Conservation (phyloP, 2,113 vertebrate genomes). For the Eulemur rufifrons region DNA sequence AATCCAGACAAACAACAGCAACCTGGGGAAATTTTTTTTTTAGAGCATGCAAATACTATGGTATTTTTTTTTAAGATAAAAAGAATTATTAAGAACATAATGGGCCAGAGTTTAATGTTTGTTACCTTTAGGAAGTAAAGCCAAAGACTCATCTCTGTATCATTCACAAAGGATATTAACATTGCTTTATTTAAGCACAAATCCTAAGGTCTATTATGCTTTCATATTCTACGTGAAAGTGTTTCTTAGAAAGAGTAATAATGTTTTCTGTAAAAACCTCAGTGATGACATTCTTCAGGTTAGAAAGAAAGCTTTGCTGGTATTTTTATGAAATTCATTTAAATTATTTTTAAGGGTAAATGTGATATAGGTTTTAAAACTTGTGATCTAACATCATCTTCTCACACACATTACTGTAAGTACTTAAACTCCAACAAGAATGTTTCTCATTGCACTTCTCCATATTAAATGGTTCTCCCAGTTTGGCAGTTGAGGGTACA, state of each 20-base stretch:
- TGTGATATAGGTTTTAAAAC: not conserved
- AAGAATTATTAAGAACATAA: not conserved
- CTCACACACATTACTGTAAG: constrained; percentile 15
- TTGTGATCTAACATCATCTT: not conserved
- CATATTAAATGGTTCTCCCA: constrained; percentile 74
- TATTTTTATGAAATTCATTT: not conserved
- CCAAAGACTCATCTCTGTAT: not conserved
- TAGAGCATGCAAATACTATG: not conserved
- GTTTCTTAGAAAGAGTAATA: not conserved
- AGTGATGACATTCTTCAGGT: not conserved
- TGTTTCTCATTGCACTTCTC: constrained; percentile 64
- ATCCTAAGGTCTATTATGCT: not conserved
- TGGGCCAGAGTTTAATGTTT: not conserved
- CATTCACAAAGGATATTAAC: not conserved
- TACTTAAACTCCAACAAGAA: not conserved
- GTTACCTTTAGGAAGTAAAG: not conserved
- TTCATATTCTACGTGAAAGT: not conserved
- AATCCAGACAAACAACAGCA: not conserved
- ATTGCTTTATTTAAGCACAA: not conserved
- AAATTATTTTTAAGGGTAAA: not conserved
- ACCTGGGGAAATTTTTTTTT: not conserved
- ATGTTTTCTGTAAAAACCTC: not conserved
- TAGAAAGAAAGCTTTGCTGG: not conserved
- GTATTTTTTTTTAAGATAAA: not conserved
- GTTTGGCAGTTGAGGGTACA: constrained; percentile 79